Base-by-base conservation (phyloP, 2,888 invertebrate species). In the Morpho deidamia region DNA sequence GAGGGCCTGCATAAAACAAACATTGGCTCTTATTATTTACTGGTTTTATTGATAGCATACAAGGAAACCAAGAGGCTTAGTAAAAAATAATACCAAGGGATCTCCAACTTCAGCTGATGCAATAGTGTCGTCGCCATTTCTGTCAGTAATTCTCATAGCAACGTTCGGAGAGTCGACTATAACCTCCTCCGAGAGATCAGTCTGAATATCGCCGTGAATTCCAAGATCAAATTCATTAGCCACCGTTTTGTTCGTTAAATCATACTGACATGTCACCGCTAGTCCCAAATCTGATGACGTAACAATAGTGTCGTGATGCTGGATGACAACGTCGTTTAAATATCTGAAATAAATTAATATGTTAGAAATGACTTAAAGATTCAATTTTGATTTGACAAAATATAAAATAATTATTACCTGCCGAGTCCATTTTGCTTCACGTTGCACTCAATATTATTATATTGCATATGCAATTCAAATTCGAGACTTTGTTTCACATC, bases 111-210 rank as follows among this genome's bases (percentile, higher is more conserved):
- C 96, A 60, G 97, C 97, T 1, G 96, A 94, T 35, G 94, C 94
- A 86, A 96, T 94, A 61, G 95, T 94, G 66, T 96, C 95, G 70
- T 94, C 94, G 56, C 95, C 96, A 70, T 93, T 94, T 60, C 96
- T 92, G 73, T 95, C 95, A 14, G 96, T 96, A 73, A 96, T 96
- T 81, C 95, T 95, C 97, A 98, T 97, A 38, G 97, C 95, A 56
- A 97, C 97, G 85, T 97, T 97, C 58, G 97, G 97, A 56, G 97
- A 97, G 83, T 97, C 97, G 58, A 98, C 97, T 70, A 96, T 94
- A 50, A 96, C 96, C 82, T 97, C 97, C 81, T 97, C 97, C 56
- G 95, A 95, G 58, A 97, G 91, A 47, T 95, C 95, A 50, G 95
- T 95, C 74, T 94, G 92, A 71, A 97, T 95, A 77, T 97, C 97